A percentile compares a stretch with the other conserved stretches of the same genome.
phyloP scores from a whole-genome alignment of 2,888 invertebrate species.

The Mesorhabditis belari region DNA sequence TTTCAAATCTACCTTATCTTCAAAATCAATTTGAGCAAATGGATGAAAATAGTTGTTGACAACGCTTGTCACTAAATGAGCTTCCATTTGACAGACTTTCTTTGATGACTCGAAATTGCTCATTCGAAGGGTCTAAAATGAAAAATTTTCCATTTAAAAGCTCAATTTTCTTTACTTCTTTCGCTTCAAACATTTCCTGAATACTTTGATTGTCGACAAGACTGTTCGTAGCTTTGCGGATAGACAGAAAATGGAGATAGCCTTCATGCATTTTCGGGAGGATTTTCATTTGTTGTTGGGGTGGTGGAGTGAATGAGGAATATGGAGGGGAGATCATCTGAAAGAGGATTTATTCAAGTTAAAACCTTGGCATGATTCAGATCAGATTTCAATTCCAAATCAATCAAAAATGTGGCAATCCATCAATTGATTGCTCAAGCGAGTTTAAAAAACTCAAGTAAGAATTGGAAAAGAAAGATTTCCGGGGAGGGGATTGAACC shows the following conservation, averaged over 20 bases:
- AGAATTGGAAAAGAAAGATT: too few relatives aligned
- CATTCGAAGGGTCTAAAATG: constrained; percentile 17
- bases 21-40: constrained; percentile 28
- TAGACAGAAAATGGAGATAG: constrained; percentile 38
- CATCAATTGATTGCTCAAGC: too few relatives aligned
- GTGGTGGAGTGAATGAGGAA: neutral
- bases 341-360: too few relatives aligned
- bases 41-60: constrained; percentile 45
- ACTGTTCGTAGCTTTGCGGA: constrained; percentile 38
- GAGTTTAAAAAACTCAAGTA: too few relatives aligned
- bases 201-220: constrained; percentile 30
- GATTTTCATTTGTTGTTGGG: constrained; percentile 9
- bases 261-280: constrained; percentile 32
- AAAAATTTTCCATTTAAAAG: constrained; percentile 1
- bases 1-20: constrained; percentile 26
- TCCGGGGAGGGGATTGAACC: too few relatives aligned
- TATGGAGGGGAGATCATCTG: neutral
- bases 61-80: constrained; percentile 41
- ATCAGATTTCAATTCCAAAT: too few relatives aligned
- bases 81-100: constrained; percentile 45
- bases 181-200: constrained; percentile 12
- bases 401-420: too few relatives aligned
- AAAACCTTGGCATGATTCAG: too few relatives aligned
- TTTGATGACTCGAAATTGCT: constrained; percentile 40
- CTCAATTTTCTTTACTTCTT: constrained; percentile 4